Evolutionary conservation across 2,113 vertebrate genomes (phyloP).

Genomic region (Oryctolagus cuniculus): mOryCun1.1 NC_091444.1:11398501-11399000

Average conservation of each 20-base stretch:
- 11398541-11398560: neutral
- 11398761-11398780: neutral
- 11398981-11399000: neutral
- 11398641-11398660: conserved; percentile 71
- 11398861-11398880: neutral
- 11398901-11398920: neutral
- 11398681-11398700: conserved; percentile 41
- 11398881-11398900: neutral
- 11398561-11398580: neutral
- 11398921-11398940: neutral
- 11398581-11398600: neutral
- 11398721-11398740: conserved; percentile 41
- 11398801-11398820: neutral
- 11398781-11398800: conserved; percentile 9
- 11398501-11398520: neutral
- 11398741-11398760: conserved; percentile 5
- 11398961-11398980: no score
- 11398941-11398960: neutral
- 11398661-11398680: conserved; percentile 48
- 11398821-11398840: neutral
- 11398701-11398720: conserved; percentile 64
- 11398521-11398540: neutral
- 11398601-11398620: conserved; percentile 15
- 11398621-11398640: neutral
- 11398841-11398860: neutral